Conservation (phyloP, 30 jellyfish, hydroid and myxozoan genomes). For the Chrysaora quinquecirrha region DNA sequence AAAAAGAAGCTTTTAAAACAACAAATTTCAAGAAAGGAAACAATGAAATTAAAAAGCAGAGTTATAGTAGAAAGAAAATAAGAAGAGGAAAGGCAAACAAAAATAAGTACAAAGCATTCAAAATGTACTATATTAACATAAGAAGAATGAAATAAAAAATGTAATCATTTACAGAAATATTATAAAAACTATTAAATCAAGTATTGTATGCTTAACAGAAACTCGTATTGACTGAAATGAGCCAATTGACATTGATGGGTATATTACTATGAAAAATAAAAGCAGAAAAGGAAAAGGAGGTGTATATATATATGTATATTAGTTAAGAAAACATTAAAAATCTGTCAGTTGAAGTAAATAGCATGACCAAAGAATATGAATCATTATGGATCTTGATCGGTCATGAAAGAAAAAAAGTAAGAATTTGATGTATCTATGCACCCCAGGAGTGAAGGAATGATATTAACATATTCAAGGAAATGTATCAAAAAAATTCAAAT, state of each 20-base stretch:
- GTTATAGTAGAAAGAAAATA: too few species aligned
- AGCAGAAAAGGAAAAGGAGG: not conserved
- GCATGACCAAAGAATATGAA: not conserved
- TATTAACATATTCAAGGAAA: not conserved
- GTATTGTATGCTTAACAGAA: not conserved
- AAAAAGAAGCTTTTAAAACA: too few species aligned
- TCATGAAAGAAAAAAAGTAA: not conserved
- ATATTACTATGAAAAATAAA: not conserved
- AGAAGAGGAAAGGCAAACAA: not conserved
- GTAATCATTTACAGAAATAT: not conserved
- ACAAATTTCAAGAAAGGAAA: too few species aligned
- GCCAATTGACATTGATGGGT: not conserved
- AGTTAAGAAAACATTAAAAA: not conserved
- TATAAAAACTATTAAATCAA: not conserved
- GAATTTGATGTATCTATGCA: not conserved
- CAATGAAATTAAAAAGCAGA: too few species aligned
- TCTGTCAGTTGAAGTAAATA: not conserved
- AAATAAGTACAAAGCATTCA: not conserved
- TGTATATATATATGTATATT: not conserved
- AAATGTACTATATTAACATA: not conserved
- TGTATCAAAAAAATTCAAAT: not conserved
- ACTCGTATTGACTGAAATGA: not conserved
- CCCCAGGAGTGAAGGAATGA: not conserved
- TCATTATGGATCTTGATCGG: not conserved
- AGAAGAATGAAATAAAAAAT: not conserved